phyloP scores from a whole-genome alignment of 1,140 invertebrate genomes.

The Eriosoma lanigerum region DNA sequence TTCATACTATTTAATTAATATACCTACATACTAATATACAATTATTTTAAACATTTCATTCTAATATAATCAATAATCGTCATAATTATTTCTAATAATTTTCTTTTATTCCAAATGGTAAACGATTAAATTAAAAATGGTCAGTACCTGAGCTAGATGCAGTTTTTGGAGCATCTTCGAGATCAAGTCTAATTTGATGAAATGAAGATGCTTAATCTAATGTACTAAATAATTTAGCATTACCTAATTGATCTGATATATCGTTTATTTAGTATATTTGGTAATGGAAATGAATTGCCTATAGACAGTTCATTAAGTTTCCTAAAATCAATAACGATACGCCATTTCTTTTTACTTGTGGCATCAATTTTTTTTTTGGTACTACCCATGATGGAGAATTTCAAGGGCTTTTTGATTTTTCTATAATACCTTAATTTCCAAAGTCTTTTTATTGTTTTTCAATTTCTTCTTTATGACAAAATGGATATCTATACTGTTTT shows the following conservation, averaged over 20 bases:
- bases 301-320: neutral
- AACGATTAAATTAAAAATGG: neutral
- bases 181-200: neutral
- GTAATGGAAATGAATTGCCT: neutral
- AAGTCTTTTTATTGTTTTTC: too few species aligned
- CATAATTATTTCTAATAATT: too few species aligned
- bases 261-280: neutral
- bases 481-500: conserved; percentile 4
- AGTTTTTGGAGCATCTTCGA: neutral
- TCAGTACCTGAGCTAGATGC: neutral
- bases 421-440: neutral
- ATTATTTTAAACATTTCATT: too few species aligned
- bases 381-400: neutral
- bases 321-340: neutral
- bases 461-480: neutral
- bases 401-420: neutral
- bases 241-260: neutral
- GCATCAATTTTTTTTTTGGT: too few species aligned
- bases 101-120: conserved; percentile 4
- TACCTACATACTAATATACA: too few species aligned
- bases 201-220: neutral
- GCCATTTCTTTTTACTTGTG: too few species aligned
- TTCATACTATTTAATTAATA: too few species aligned
- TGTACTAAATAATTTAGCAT: neutral
- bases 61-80: too few species aligned